phyloP scores from a whole-genome alignment of 2,113 vertebrate species.

The Lophius piscatorius region DNA sequence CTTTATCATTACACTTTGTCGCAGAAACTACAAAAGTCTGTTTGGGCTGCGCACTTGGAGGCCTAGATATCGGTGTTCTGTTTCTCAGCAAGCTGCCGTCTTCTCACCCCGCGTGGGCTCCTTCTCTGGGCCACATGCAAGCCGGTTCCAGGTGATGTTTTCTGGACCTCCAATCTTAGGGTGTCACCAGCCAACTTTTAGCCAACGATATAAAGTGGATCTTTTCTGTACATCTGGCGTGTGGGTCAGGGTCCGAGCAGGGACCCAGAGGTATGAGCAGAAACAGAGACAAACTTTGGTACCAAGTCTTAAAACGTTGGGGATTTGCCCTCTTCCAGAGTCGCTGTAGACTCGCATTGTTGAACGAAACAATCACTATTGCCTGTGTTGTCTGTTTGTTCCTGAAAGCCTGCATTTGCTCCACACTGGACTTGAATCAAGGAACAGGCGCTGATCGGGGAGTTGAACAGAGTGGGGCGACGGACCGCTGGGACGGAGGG shows the following conservation, averaged over 20 bases:
- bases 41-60: constrained; percentile 66
- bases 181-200: constrained; percentile 23
- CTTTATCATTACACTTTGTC: constrained; percentile 55
- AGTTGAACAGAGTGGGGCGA: constrained; percentile 12
- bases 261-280: constrained; percentile 48
- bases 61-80: constrained; percentile 58
- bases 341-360: constrained; percentile 64
- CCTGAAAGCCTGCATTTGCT: constrained; percentile 71
- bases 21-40: constrained; percentile 48
- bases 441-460: constrained; percentile 43
- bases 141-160: constrained; percentile 51
- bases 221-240: constrained; percentile 41
- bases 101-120: constrained; percentile 27
- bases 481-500: constrained; percentile 18
- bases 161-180: constrained; percentile 33
- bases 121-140: constrained; percentile 2
- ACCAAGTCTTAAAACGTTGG: constrained; percentile 77
- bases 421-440: constrained; percentile 75
- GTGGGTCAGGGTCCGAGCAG: constrained; percentile 31
- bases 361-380: constrained; percentile 81
- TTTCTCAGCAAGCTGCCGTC: constrained; percentile 63
- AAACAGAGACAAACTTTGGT: constrained; percentile 66
- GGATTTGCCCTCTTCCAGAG: constrained; percentile 68
- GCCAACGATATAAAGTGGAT: constrained; percentile 41
- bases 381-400: constrained; percentile 68